Evolutionary conservation across 2,113 vertebrate genomes (phyloP).

Genomic region (Sminthopsis crassicaudata): DNA sequence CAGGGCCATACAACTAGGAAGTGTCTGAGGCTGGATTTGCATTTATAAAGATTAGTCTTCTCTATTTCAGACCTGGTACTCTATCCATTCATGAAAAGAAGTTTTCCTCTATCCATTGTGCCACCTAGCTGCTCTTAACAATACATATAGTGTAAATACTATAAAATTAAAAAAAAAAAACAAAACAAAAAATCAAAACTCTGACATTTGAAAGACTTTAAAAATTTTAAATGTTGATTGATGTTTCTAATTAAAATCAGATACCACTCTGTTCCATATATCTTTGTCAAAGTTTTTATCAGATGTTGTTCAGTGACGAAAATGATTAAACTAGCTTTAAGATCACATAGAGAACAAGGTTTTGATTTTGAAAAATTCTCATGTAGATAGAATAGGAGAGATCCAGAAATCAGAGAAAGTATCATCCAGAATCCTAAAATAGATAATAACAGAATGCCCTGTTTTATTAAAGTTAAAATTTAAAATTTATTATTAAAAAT

Average conservation of each 20-base stretch:
- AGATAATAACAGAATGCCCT: background rate
- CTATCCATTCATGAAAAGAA: no score
- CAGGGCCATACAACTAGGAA: background rate
- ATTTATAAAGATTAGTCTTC: background rate
- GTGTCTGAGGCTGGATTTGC: background rate
- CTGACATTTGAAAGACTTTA: background rate
- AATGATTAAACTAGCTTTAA: background rate
- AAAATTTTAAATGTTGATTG: background rate
- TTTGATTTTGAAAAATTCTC: background rate
- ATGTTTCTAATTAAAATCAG: background rate
- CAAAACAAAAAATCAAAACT: no score
- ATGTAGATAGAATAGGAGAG: background rate
- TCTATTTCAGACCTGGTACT: background rate
- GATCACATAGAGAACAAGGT: background rate
- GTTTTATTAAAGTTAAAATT: background rate
- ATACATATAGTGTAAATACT: background rate
- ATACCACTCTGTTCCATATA: background rate
- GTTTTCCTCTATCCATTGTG: background rate
- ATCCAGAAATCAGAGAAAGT: background rate
- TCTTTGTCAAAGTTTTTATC: background rate
- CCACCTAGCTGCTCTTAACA: background rate
- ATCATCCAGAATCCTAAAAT: background rate
- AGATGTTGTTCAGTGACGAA: background rate
- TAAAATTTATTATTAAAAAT: background rate
- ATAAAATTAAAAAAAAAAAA: background rate